Evolutionary conservation across 2,797 vertebrate species (phyloP).

Genomic region (Myotis findleyi): DNA sequence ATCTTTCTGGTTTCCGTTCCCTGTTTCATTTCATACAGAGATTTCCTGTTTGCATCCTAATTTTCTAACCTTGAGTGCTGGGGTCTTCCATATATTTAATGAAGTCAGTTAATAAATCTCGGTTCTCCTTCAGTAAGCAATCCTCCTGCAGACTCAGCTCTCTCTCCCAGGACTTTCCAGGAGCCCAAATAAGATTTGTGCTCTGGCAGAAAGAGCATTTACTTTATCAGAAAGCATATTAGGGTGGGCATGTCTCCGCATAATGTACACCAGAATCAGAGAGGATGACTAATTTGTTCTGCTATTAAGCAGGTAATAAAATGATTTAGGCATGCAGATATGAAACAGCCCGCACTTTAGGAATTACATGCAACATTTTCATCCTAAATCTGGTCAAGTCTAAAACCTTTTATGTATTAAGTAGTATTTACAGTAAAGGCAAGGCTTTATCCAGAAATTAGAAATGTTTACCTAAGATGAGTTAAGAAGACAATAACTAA

Average conservation of each 20-base stretch:
- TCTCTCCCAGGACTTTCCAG: constrained; percentile 86
- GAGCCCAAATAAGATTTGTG: constrained; percentile 91
- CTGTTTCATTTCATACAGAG: constrained; percentile 66
- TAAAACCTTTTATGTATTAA: constrained; percentile 76
- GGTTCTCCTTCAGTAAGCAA: constrained; percentile 87
- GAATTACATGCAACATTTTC: constrained; percentile 79
- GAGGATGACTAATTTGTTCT: constrained; percentile 88
- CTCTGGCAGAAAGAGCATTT: constrained; percentile 87
- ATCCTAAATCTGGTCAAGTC: constrained; percentile 73
- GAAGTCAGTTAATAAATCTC: constrained; percentile 91
- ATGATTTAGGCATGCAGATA: constrained; percentile 86
- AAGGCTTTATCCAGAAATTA: constrained; percentile 75
- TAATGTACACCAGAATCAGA: constrained; percentile 87
- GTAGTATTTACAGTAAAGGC: constrained; percentile 77
- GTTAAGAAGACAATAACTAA: constrained; percentile 56
- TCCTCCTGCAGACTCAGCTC: constrained; percentile 88
- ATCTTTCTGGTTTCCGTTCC: constrained; percentile 44
- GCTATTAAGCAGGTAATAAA: constrained; percentile 88
- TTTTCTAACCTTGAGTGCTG: constrained; percentile 84
- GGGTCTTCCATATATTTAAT: constrained; percentile 88
- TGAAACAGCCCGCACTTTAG: constrained; percentile 81
- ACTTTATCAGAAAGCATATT: constrained; percentile 90
- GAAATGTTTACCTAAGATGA: constrained; percentile 77
- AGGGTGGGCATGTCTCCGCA: constrained; percentile 86
- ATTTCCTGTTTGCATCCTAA: constrained; percentile 82